Percentiles rank a stretch among this genome's conserved stretches.
phyloP scores from a whole-genome alignment of 2,113 vertebrate species.

The Ageneiosus marmoratus region DNA sequence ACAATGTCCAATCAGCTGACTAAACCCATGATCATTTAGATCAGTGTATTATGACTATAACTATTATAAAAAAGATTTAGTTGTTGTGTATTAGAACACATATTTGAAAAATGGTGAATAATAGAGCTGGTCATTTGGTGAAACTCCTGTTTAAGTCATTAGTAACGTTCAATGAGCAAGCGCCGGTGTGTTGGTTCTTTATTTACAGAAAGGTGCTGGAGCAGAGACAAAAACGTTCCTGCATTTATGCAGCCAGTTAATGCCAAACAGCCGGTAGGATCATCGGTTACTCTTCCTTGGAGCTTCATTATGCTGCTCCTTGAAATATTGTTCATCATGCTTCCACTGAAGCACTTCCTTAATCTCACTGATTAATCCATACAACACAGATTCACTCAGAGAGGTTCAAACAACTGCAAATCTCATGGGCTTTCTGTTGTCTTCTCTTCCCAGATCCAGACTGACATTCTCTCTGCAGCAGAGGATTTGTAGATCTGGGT shows the following conservation, averaged over 20 bases:
- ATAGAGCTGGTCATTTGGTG: neutral
- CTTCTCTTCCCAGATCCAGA: neutral
- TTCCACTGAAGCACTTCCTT: neutral
- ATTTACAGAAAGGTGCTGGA: neutral
- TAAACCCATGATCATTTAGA: neutral
- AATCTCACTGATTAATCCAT: neutral
- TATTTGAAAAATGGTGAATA: neutral
- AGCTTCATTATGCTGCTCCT: neutral
- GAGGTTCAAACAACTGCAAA: neutral
- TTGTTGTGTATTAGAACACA: neutral
- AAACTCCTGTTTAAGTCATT: neutral
- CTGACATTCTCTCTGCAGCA: neutral
- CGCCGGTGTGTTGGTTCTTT: neutral
- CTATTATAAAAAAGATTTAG: neutral
- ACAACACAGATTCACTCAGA: neutral
- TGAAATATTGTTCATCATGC: conserved; percentile 49
- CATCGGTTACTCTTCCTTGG: conserved; percentile 40
- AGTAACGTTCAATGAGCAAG: neutral
- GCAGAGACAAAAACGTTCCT: neutral
- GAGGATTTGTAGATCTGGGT: neutral
- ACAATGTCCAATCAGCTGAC: neutral
- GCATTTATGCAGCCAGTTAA: conserved; percentile 66
- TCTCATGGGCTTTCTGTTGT: neutral
- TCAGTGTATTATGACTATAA: neutral
- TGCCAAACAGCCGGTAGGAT: conserved; percentile 50